These are phyloP conservation scores for Parnassius apollo DNA, from an alignment of 2,888 invertebrate genomes.

Conservation along the genomic window DNA sequence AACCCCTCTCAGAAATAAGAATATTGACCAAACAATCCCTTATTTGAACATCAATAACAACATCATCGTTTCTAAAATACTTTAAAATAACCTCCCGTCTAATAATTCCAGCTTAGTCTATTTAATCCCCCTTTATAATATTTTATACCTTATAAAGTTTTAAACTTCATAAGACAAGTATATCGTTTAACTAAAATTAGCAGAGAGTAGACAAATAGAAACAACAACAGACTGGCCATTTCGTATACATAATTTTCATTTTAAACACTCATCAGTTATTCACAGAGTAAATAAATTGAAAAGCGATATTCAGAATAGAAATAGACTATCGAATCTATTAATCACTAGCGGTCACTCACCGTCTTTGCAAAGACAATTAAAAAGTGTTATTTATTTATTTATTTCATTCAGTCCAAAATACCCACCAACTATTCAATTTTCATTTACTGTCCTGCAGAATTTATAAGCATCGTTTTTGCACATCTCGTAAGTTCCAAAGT, in stretches of 20 bases:
- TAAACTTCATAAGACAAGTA: not conserved
- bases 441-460: constrained; percentile 11
- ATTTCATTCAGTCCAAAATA: not conserved
- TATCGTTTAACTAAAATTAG: constrained; percentile 6
- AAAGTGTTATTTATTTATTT: constrained; percentile 8
- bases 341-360: constrained; percentile 10
- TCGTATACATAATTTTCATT: constrained; percentile 15
- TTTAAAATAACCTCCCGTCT: too few relatives aligned
- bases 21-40: too few relatives aligned
- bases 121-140: too few relatives aligned
- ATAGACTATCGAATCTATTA: constrained; percentile 21
- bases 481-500: constrained; percentile 39
- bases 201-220: constrained; percentile 8
- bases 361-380: constrained; percentile 6
- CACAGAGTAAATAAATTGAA: constrained; percentile 20
- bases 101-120: too few relatives aligned
- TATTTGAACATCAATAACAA: too few relatives aligned
- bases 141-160: too few relatives aligned
- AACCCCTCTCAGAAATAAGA: too few relatives aligned
- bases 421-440: constrained; percentile 11
- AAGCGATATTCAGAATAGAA: constrained; percentile 17
- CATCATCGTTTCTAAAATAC: too few relatives aligned
- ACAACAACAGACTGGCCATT: constrained; percentile 6
- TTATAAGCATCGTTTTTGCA: constrained; percentile 13
- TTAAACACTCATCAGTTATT: constrained; percentile 15